Conservation (phyloP, 2,113 vertebrate genomes). For the Bagarius yarrelli region DNA sequence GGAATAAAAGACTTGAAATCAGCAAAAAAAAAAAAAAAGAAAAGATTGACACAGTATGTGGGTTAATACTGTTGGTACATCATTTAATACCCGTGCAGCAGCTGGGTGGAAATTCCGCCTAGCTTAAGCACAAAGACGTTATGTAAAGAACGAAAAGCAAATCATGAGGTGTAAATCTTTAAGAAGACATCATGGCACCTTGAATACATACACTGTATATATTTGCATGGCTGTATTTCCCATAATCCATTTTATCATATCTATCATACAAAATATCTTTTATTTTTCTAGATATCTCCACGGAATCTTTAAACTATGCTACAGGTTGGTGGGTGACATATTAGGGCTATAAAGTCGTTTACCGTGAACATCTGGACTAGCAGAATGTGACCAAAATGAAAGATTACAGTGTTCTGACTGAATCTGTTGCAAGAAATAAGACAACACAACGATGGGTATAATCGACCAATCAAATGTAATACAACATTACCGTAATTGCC, state of each 20-base stretch:
- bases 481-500: slow-evolving; percentile 51
- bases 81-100: slow-evolving; percentile 63
- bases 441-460: slow-evolving; percentile 17
- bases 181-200: slow-evolving; percentile 24
- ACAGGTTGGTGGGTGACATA: slow-evolving; percentile 13
- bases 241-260: neutral
- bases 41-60: slow-evolving; percentile 62
- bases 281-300: neutral
- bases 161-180: slow-evolving; percentile 62
- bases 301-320: slow-evolving; percentile 16
- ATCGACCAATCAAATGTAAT: slow-evolving; percentile 30
- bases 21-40: slow-evolving; percentile 65
- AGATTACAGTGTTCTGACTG: neutral
- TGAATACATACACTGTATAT: slow-evolving; percentile 1
- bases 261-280: neutral
- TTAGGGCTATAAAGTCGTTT: slow-evolving; percentile 11
- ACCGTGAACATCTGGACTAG: slow-evolving; percentile 15
- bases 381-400: slow-evolving; percentile 6
- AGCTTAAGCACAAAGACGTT: slow-evolving; percentile 63
- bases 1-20: slow-evolving; percentile 54
- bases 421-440: slow-evolving; percentile 10
- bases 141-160: slow-evolving; percentile 56
- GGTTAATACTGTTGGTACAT: slow-evolving; percentile 67
- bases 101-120: slow-evolving; percentile 60
- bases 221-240: neutral